Percentiles rank a stretch among this genome's conserved stretches.
phyloP scores from a whole-genome alignment of 2,113 vertebrate species.

The Paramormyrops kingsleyae region DNA sequence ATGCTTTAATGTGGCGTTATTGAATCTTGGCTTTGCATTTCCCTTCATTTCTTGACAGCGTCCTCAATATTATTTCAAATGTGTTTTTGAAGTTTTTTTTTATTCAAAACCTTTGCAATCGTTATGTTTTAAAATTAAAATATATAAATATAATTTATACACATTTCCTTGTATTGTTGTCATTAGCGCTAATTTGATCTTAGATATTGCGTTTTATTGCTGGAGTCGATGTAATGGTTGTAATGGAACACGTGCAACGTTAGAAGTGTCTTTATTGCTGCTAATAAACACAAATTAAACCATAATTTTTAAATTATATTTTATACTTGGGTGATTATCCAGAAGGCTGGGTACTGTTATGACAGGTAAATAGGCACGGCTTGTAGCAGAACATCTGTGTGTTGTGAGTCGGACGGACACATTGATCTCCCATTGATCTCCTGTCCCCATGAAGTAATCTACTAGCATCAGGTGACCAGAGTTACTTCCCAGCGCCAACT shows the following conservation, averaged over 20 bases:
- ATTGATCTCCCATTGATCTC: background rate
- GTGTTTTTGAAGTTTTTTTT: background rate
- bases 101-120: background rate
- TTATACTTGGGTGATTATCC: slow-evolving; percentile 1
- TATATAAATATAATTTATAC: background rate
- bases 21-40: background rate
- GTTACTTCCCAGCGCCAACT: background rate
- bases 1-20: background rate
- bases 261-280: background rate
- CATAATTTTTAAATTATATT: slow-evolving; percentile 20
- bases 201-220: background rate
- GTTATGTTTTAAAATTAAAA: background rate
- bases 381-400: background rate
- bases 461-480: background rate
- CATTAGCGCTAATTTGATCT: background rate
- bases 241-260: background rate
- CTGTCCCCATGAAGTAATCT: background rate
- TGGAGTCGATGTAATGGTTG: background rate
- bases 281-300: background rate
- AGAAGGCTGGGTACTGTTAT: background rate
- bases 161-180: background rate
- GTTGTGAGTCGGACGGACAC: slow-evolving; percentile 18
- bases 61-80: background rate
- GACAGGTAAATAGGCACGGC: slow-evolving; percentile 15
- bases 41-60: background rate